A percentile compares a stretch with the other conserved stretches of the same genome.
These are phyloP conservation scores for Botrylloides violaceus DNA, from an alignment of 23 tunicate species.

Conservation along the genomic window DNA sequence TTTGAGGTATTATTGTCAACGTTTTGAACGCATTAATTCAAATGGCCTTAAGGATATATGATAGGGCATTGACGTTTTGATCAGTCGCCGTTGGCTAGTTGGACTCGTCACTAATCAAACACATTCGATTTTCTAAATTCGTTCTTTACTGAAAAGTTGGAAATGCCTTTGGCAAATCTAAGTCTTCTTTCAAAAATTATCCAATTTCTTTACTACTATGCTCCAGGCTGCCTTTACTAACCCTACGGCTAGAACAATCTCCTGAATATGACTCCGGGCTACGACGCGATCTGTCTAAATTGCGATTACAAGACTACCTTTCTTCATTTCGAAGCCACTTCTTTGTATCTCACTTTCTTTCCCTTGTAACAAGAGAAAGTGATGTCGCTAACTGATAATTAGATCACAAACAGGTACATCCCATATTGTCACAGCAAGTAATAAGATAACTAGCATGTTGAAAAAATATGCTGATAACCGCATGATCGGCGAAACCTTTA, in stretches of 20 bases:
- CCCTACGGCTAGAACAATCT: constrained; percentile 22
- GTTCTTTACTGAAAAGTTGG: constrained; percentile 19
- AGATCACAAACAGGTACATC: no score
- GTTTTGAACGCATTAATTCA: background rate
- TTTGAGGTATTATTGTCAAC: no score
- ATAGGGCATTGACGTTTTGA: background rate
- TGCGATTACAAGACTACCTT: background rate
- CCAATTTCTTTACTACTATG: constrained; percentile 9
- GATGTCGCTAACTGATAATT: background rate
- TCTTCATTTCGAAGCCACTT: background rate
- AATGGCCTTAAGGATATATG: background rate
- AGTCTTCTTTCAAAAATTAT: background rate
- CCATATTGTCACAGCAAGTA: no score
- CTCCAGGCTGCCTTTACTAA: constrained; percentile 8
- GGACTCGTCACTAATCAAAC: constrained; percentile 17
- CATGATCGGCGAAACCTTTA: no score
- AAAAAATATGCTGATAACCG: no score
- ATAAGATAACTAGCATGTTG: no score
- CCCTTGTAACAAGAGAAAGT: background rate
- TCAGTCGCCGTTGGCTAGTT: constrained; percentile 12
- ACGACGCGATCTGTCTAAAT: constrained; percentile 26
- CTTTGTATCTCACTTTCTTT: background rate
- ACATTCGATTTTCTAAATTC: background rate
- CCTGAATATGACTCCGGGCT: constrained; percentile 27
- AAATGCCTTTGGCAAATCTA: constrained; percentile 20